Evolutionary conservation across 2,797 vertebrate species (phyloP).

Genomic region (Coreius guichenoti): DNA sequence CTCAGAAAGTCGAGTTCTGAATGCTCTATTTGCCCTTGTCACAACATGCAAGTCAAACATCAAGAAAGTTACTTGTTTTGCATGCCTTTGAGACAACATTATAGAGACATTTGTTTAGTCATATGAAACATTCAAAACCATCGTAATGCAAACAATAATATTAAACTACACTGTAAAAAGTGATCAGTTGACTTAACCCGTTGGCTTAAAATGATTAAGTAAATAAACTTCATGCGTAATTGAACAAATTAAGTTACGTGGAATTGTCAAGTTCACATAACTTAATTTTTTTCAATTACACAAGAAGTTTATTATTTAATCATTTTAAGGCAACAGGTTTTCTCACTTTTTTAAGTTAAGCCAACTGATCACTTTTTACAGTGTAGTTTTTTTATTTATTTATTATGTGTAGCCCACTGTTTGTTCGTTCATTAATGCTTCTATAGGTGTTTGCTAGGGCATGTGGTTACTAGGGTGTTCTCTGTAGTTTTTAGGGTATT

Average conservation of each 20-base stretch:
- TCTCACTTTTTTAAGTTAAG: too few relatives aligned
- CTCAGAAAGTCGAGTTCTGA: conserved; percentile 15
- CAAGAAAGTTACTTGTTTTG: conserved; percentile 2
- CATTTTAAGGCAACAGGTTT: too few relatives aligned
- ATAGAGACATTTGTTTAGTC: background rate
- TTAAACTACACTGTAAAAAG: background rate
- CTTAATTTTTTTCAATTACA: too few relatives aligned
- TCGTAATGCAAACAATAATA: background rate
- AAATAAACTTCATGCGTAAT: too few relatives aligned
- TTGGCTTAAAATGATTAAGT: too few relatives aligned
- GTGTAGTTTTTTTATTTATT: background rate
- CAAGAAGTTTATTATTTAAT: too few relatives aligned
- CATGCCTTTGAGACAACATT: background rate
- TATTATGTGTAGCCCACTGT: background rate
- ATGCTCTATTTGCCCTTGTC: conserved; percentile 8
- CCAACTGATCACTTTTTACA: too few relatives aligned
- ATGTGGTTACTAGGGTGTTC: background rate
- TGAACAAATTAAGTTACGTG: too few relatives aligned
- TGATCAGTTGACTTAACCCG: too few relatives aligned
- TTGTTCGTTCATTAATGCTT: background rate
- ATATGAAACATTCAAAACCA: background rate
- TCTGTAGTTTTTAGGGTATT: background rate
- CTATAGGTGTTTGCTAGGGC: background rate
- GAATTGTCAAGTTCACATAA: too few relatives aligned
- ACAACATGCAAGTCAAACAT: conserved; percentile 22